Evolutionary conservation across 2,888 invertebrate species (phyloP), one percentile per base, ranked within the genome.

Genomic region (Meiosimyza decipiens): DNA sequence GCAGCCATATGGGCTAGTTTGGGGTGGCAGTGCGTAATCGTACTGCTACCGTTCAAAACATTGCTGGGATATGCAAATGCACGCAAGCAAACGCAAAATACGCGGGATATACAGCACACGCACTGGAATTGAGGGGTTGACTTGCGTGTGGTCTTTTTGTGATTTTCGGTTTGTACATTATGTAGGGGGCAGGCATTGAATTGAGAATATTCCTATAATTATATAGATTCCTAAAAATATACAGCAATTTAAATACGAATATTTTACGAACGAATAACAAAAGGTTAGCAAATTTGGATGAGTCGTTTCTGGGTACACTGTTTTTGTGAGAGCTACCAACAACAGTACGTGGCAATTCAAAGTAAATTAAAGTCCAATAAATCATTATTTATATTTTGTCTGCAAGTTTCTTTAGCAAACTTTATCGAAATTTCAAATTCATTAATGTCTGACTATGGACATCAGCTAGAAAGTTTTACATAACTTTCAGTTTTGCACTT

Each of bases 391-490:
- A 78, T 77, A 79, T 77, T 49, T 50, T 59, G 54, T 51, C 40
- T 71, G 52, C 15, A 28, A 13, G 33, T 52, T n/a, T 51, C 18
- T 76, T 54, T 40, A 47, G 51, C 9, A 60, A 82, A 81, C 79
- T 83, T 82, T 77, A 83, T 83, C 80, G 82, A 82, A 83, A 82
- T 82, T 84, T 84, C 83, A 83, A 82, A 82, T 84, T 84, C 83
- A 83, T 83, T 83, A 83, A 74, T 77, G 81, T 83, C 82, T 82
- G 71, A 70, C 71, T 71, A 72, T 67, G 60, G 54, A 72, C 65
- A 59, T 15, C 55, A 55, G 60, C 15, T 3, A 47, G n/a, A 40
- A 62, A 62, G 67, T 72, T 65, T 68, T 49, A 18, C n/a, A 16
- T 54, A 67, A 67, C 28, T 65, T 52, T 65, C 47, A 16, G 40